Percentiles rank a stretch among this genome's conserved stretches.
phyloP scores from a whole-genome alignment of 2,113 vertebrate genomes.

The Catharus bicknelli region DNA sequence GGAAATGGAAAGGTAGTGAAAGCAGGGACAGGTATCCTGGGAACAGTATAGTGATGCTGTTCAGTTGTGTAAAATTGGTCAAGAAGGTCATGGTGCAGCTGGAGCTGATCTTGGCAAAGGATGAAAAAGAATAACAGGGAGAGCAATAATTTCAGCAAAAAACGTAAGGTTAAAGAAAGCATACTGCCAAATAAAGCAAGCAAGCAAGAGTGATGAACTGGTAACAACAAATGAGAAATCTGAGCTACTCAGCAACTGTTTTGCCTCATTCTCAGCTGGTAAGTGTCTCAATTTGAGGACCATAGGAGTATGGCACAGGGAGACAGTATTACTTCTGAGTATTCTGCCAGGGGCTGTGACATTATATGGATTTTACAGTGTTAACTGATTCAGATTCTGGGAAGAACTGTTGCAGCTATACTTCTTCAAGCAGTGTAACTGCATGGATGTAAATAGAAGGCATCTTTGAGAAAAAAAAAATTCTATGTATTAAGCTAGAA shows the following conservation, averaged over 20 bases:
- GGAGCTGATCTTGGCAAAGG: background rate
- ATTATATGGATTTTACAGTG: background rate
- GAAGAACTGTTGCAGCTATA: background rate
- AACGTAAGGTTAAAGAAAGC: background rate
- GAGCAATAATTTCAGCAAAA: background rate
- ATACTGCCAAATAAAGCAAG: background rate
- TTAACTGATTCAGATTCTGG: background rate
- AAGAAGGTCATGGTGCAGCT: background rate
- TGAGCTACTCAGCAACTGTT: background rate
- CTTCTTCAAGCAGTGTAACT: background rate
- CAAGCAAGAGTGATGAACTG: background rate
- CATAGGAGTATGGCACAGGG: background rate
- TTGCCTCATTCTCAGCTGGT: background rate
- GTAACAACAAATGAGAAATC: background rate
- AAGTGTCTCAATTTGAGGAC: background rate
- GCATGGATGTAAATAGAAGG: background rate
- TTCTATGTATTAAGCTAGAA: background rate
- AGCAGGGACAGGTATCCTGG: background rate
- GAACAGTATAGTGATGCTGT: accelerated
- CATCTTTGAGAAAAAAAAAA: background rate
- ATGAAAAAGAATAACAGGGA: background rate
- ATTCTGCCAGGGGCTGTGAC: background rate
- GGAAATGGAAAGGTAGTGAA: background rate
- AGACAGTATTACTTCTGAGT: background rate
- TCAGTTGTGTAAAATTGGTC: no score